Evolutionary conservation across 2,113 vertebrate species (phyloP), one percentile per base, ranked within the genome.

Genomic region (Uropsilus gracilis): DNA sequence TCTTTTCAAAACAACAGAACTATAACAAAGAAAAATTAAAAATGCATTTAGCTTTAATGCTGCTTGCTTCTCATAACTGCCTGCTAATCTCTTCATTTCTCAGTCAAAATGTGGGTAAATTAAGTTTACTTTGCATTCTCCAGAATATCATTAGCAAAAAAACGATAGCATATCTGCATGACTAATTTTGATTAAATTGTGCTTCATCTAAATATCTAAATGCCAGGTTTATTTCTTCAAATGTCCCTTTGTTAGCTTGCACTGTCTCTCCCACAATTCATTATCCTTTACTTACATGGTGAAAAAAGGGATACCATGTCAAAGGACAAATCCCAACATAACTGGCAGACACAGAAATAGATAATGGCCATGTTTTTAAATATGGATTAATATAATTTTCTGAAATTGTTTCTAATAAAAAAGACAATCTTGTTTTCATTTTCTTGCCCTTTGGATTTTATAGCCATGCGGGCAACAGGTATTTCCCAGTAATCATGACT

Each of bases 171-270:
- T 91, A 95, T 97, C 96, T 97, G 89, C 96, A 97, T 97, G 87
- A 94, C 64, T 97, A 97, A 97, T 97, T 98, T 98, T 98, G 89
- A 98, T 98, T 97, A 98, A 97, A 98, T 86, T 91, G 37, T 73
- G 76, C 81, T 97, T 93, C 91, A 97, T 97, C 96, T 97, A 97
- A 98, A 97, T 97, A 98, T 97, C 96, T 96, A 96, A 97, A 96
- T 97, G 97, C 68, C 94, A 97, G 87, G 94, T 97, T 95, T 96
- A 85, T 50, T 93, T 95, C 96, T 96, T 96, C 71, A 93, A 90
- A 96, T 96, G 30, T 83, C 73, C 78, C 94, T 93, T 95, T 96
- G 84, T 96, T 96, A 95, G 95, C 73, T 94, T 17, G 44, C 69
- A 28, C 50, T 89, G 44, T 94, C 42, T 94, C 42, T 69, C 88